phyloP scores from a whole-genome alignment of 2,797 vertebrate species.

The Malurus splendens region DNA sequence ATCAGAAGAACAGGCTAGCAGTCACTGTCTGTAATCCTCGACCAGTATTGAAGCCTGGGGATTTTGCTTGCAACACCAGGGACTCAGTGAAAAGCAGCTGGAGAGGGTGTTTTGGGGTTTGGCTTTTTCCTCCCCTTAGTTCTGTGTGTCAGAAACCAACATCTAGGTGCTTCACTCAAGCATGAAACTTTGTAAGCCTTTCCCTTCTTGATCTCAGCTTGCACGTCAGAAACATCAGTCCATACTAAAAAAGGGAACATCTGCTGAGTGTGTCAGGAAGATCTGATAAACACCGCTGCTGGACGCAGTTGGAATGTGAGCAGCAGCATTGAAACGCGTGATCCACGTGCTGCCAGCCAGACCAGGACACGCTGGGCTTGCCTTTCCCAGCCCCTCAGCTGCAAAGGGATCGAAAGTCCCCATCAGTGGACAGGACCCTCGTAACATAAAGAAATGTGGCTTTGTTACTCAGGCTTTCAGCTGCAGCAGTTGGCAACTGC shows the following conservation, averaged over 20 bases:
- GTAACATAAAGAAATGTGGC: neutral
- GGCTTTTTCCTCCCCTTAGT: neutral
- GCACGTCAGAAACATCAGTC: neutral
- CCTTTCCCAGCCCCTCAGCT: neutral
- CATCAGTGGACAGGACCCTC: neutral
- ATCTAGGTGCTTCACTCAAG: neutral
- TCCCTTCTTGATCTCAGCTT: neutral
- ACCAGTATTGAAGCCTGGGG: neutral
- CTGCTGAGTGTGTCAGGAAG: neutral
- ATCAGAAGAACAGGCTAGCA: neutral
- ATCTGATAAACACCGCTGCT: neutral
- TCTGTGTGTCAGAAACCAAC: neutral
- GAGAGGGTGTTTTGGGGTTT: neutral
- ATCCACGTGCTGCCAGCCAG: neutral
- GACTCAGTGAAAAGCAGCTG: neutral
- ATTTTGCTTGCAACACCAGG: neutral
- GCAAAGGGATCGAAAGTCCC: neutral
- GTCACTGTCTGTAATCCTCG: neutral
- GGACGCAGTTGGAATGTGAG: neutral
- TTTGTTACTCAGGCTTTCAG: neutral
- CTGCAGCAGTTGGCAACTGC: neutral
- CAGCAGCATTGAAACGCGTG: neutral
- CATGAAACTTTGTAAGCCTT: neutral
- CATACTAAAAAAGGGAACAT: conserved; percentile 55
- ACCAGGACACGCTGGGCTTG: rapidly evolving